Conservation (phyloP, 2,888 invertebrate species). For the Bursaphelenchus okinawaensis region DNA sequence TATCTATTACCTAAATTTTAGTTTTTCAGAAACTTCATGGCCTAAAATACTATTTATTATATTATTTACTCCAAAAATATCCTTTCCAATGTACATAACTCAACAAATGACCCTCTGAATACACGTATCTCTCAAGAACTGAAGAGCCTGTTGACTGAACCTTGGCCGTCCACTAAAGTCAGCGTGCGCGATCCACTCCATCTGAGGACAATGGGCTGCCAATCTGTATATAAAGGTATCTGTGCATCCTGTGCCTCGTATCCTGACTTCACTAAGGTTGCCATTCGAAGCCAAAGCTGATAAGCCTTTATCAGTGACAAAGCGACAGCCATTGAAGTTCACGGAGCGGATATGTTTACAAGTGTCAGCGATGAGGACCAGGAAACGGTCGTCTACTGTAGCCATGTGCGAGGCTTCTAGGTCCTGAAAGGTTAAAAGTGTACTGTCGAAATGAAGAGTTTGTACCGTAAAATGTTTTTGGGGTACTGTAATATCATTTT, state of each 20-base stretch:
- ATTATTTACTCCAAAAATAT: neutral
- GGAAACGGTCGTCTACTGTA: constrained; percentile 55
- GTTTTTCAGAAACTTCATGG: no score
- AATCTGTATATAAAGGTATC: constrained; percentile 52
- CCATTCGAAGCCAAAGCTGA: constrained; percentile 50
- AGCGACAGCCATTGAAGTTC: constrained; percentile 55
- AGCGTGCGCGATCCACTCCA: constrained; percentile 56
- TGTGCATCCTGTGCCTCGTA: constrained; percentile 55
- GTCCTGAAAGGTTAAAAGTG: constrained; percentile 39
- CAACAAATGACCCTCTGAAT: constrained; percentile 55
- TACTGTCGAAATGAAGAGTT: no score
- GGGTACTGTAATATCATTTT: no score
- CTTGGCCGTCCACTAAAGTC: constrained; percentile 53
- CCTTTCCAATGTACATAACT: constrained; percentile 12
- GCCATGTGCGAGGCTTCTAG: constrained; percentile 54
- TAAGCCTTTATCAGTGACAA: constrained; percentile 54
- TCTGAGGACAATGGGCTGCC: constrained; percentile 52
- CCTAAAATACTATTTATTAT: neutral
- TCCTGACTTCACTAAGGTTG: constrained; percentile 48
- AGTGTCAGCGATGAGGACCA: constrained; percentile 48
- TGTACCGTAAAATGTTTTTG: constrained; percentile 1
- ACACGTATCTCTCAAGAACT: constrained; percentile 49
- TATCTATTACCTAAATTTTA: no score
- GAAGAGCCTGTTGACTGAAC: constrained; percentile 52
- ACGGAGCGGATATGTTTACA: constrained; percentile 37